Base-by-base conservation (phyloP, 2,888 invertebrate genomes). In the Belgica antarctica region DNA sequence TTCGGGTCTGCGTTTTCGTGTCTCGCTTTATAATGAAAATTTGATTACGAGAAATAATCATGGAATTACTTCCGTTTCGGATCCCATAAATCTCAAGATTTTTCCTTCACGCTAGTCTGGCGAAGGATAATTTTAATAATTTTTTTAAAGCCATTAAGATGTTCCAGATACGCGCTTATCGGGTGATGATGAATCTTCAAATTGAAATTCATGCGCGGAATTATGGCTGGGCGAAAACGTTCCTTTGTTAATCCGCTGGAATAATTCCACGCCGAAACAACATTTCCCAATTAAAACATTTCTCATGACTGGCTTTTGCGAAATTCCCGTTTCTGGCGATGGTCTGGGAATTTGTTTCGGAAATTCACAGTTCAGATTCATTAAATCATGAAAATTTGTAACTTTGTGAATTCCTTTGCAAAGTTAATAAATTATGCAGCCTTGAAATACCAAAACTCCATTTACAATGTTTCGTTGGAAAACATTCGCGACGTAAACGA, bases 61-160 rank as follows among this genome's bases (percentile, higher is more conserved):
- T 8, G 19, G 2, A 52, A 52, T n/a, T 7, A n/a, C 12, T 52
- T 52, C 52, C 52, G 52, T 22, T 52, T 22, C 19, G 4, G 2
- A n/a, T 52, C 19, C 12, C 52, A 22, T 52, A 22, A 52, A 52
- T 52, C 12, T 52, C n/a, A n/a, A n/a, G n/a, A n/a, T n/a, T n/a
- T n/a, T n/a, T n/a, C n/a, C n/a, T n/a, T n/a, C n/a, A n/a, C n/a
- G n/a, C n/a, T n/a, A n/a, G n/a, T 22, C 52, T 22, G 52, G 3
- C 17, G 22, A 52, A 52, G 52, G 52, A 52, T n/a, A 52, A 52
- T 52, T n/a, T 52, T 3, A 31, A 31, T 31, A 31, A 31, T 8
- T 31, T 12, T 5, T 5, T 31, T 31, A 8, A 31, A 8, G 34
- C 5, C 34, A 5, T 8, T 5, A 31, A 31, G 12, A 31, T 31